These are phyloP conservation scores for Hirudo medicinalis DNA, from an alignment of 1,140 invertebrate species.

Conservation along the genomic window DNA sequence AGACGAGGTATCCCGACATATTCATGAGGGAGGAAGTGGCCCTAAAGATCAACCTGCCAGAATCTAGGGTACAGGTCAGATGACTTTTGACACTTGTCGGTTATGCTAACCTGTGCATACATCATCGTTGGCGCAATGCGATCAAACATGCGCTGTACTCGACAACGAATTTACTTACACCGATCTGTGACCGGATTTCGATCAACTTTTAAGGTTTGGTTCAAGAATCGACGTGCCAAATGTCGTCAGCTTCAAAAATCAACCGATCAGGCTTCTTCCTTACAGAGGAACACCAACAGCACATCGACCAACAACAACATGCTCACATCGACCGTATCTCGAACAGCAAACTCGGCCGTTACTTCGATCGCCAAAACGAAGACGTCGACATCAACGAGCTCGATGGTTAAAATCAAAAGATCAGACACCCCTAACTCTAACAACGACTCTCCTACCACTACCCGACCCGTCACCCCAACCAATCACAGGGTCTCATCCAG, in stretches of 20 bases:
- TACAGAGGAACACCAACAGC: constrained; percentile 23
- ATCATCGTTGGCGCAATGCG: no score
- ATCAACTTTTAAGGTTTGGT: constrained; percentile 72
- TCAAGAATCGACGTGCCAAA: constrained; percentile 92
- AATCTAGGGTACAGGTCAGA: constrained; percentile 89
- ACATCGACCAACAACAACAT: constrained; percentile 22
- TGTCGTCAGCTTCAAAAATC: constrained; percentile 67
- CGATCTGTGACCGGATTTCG: constrained; percentile 26
- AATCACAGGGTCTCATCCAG: background rate
- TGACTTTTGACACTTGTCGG: background rate
- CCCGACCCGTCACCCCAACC: background rate
- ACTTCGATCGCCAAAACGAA: constrained; percentile 11
- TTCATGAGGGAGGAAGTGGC: constrained; percentile 98
- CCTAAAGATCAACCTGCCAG: constrained; percentile 87
- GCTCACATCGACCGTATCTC: no score
- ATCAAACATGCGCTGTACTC: no score
- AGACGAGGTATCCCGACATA: constrained; percentile 94
- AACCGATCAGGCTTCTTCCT: constrained; percentile 24
- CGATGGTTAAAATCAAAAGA: constrained; percentile 1
- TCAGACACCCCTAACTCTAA: background rate
- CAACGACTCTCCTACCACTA: constrained; percentile 4
- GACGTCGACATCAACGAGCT: constrained; percentile 2
- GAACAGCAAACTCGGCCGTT: no score
- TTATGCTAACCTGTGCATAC: no score
- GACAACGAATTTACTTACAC: no score